A percentile compares a stretch with the other conserved stretches of the same genome.
Evolutionary conservation across 2,888 invertebrate species (phyloP).

Genomic region (Poecilus cupreus): DNA sequence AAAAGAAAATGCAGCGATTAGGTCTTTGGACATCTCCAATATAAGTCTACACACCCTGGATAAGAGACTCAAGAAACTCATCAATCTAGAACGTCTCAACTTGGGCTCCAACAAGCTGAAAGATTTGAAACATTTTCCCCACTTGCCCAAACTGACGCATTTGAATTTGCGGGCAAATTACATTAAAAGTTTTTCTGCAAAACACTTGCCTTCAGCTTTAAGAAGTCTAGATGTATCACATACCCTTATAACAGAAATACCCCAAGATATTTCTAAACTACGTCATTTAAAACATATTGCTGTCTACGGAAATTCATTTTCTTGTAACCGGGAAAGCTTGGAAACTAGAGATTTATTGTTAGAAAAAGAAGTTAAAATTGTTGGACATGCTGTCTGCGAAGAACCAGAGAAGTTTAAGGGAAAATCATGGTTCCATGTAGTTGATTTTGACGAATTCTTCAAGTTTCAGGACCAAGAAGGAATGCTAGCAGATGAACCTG

Average conservation of each 20-base stretch:
- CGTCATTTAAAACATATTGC: constrained; percentile 78
- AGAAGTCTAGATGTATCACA: constrained; percentile 77
- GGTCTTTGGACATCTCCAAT: constrained; percentile 66
- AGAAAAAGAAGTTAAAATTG: constrained; percentile 66
- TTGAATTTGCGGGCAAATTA: constrained; percentile 68
- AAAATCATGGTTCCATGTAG: constrained; percentile 63
- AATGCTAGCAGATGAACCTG: constrained; percentile 67
- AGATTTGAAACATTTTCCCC: constrained; percentile 62
- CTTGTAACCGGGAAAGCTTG: constrained; percentile 83
- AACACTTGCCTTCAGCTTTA: constrained; percentile 68
- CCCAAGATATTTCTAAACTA: constrained; percentile 75
- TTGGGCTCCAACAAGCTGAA: constrained; percentile 67
- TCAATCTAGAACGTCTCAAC: constrained; percentile 67
- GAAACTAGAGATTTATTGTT: constrained; percentile 78
- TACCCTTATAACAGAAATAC: constrained; percentile 77
- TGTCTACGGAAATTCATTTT: constrained; percentile 80
- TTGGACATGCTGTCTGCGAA: constrained; percentile 67
- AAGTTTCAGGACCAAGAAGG: constrained; percentile 60
- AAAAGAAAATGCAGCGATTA: constrained; percentile 67
- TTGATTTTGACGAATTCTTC: constrained; percentile 62
- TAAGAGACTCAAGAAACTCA: constrained; percentile 67
- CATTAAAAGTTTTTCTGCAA: constrained; percentile 66
- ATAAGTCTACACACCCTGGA: constrained; percentile 67
- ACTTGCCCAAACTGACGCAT: constrained; percentile 67
- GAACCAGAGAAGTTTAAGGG: constrained; percentile 66